Evolutionary conservation across 2,797 vertebrate genomes (phyloP).

Genomic region (Pangasius macronema): DNA sequence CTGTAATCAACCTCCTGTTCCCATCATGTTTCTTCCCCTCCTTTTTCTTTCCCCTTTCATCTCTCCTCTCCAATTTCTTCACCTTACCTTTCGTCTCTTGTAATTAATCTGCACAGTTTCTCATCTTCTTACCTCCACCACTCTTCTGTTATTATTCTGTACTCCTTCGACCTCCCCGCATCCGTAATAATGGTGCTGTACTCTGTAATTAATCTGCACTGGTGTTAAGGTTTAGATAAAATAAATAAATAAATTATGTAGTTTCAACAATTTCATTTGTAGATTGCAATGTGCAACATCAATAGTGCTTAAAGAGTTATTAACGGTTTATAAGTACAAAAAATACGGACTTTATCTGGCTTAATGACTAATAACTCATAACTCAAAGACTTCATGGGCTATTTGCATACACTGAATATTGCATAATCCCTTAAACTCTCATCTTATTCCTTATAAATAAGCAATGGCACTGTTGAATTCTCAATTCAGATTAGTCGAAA

Average conservation of each 20-base stretch:
- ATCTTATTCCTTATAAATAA: neutral
- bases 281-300: neutral
- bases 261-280: neutral
- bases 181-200: neutral
- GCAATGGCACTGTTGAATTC: neutral
- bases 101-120: constrained; percentile 11
- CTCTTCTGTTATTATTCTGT: constrained; percentile 6
- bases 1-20: constrained; percentile 25
- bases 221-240: neutral
- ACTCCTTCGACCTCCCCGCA: neutral
- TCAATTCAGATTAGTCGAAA: neutral
- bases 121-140: neutral
- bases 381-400: neutral
- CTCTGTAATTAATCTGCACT: neutral
- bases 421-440: neutral
- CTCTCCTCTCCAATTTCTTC: neutral
- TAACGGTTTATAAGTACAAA: neutral
- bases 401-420: neutral
- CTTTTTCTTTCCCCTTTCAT: neutral
- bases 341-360: neutral
- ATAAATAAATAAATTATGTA: too few species aligned
- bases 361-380: neutral
- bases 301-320: neutral
- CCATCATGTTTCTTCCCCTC: neutral
- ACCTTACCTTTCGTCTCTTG: neutral